phyloP scores from a whole-genome alignment of 2,888 invertebrate genomes.

The Stegophylla sp. region DNA sequence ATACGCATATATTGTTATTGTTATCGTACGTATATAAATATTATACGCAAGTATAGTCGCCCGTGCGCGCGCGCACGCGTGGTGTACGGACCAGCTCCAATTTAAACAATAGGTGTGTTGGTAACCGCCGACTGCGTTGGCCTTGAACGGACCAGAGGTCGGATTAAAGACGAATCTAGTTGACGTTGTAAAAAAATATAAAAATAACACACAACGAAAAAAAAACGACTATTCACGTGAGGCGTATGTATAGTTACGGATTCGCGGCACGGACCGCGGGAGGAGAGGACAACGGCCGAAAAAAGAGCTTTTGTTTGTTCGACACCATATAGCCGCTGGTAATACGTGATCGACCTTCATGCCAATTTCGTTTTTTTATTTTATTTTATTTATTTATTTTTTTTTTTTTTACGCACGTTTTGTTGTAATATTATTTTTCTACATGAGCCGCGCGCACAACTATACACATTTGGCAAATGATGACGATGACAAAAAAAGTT shows the following conservation, averaged over 20 bases:
- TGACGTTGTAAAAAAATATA: slow-evolving; percentile 16
- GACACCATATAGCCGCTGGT: slow-evolving; percentile 21
- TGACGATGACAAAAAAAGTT: slow-evolving; percentile 37
- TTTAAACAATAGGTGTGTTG: slow-evolving; percentile 49
- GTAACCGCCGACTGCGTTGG: slow-evolving; percentile 40
- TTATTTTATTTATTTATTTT: slow-evolving; percentile 14
- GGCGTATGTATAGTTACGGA: not conserved
- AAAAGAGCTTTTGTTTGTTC: slow-evolving; percentile 54
- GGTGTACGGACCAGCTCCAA: slow-evolving; percentile 10
- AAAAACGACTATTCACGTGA: not conserved
- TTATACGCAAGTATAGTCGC: not conserved
- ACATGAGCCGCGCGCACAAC: slow-evolving; percentile 16
- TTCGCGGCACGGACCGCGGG: slow-evolving; percentile 26
- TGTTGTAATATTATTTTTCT: slow-evolving; percentile 38
- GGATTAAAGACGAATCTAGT: slow-evolving; percentile 53
- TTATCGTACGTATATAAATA: not conserved
- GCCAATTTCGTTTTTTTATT: slow-evolving; percentile 47
- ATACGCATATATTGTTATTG: slow-evolving; percentile 25
- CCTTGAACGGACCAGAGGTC: slow-evolving; percentile 56
- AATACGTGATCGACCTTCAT: slow-evolving; percentile 53
- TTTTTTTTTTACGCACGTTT: slow-evolving; percentile 26
- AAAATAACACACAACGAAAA: not conserved
- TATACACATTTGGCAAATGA: slow-evolving; percentile 42
- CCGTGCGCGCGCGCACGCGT: not conserved
- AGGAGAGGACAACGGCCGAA: slow-evolving; percentile 45